A percentile compares a stretch with the other conserved stretches of the same genome.
phyloP scores from a whole-genome alignment of 2,888 invertebrate species.

The Ellobium chinense region DNA sequence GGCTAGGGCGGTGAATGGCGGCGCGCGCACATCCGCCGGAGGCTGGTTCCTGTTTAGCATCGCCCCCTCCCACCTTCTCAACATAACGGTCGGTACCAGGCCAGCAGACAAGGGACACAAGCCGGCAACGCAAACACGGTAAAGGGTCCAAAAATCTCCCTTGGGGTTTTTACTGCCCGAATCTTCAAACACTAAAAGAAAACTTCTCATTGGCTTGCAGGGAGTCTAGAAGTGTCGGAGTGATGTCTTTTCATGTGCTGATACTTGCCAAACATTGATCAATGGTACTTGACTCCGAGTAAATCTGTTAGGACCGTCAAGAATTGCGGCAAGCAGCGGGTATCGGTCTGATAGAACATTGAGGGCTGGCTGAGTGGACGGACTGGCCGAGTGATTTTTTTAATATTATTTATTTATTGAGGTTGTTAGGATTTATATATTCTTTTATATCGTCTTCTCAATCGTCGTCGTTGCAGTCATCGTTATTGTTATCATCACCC shows the following conservation, averaged over 20 bases:
- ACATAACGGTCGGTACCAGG: neutral
- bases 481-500: neutral
- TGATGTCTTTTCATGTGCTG: constrained; percentile 10
- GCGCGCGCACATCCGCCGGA: neutral
- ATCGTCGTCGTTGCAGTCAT: neutral
- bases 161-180: neutral
- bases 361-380: neutral
- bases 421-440: neutral
- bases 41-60: constrained; percentile 17
- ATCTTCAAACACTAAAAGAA: constrained; percentile 20
- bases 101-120: neutral
- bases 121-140: constrained; percentile 23
- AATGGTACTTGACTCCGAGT: constrained; percentile 11
- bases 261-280: constrained; percentile 25
- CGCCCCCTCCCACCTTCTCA: constrained; percentile 2
- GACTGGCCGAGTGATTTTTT: neutral
- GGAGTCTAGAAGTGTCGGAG: neutral
- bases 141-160: constrained; percentile 3
- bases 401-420: neutral
- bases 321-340: constrained; percentile 15
- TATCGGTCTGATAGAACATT: constrained; percentile 1
- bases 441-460: too few species aligned
- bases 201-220: constrained; percentile 38
- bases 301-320: constrained; percentile 28
- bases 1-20: neutral